Percentiles rank a stretch among this genome's conserved stretches.
Conservation (phyloP, 2,888 invertebrate species). For the Caenorhabditis virilis region DNA sequence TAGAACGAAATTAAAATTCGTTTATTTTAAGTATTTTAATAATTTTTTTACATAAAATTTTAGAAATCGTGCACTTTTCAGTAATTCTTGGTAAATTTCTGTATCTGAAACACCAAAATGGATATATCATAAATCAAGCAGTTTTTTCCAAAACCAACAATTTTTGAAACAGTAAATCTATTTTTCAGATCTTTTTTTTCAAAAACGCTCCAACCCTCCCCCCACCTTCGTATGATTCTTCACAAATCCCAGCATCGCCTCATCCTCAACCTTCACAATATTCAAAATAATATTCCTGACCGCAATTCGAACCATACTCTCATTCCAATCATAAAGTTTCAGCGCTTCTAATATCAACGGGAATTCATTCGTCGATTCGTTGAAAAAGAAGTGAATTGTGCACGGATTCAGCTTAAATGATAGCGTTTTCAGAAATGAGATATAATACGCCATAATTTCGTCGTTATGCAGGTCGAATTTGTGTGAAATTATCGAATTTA, state of each 20-base stretch:
- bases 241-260: constrained; percentile 59
- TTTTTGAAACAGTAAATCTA: no score
- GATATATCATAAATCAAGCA: no score
- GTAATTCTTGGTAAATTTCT: no score
- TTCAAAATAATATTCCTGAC: constrained; percentile 95
- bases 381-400: constrained; percentile 99
- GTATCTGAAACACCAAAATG: no score
- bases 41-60: no score
- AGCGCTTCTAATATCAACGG: constrained; percentile 98
- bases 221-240: constrained; percentile 52
- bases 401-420: constrained; percentile 95
- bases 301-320: constrained; percentile 96
- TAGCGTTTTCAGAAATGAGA: constrained; percentile 95
- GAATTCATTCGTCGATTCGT: constrained; percentile 99
- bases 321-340: constrained; percentile 97
- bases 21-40: no score
- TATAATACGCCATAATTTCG: constrained; percentile 86
- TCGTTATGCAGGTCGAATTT: constrained; percentile 99
- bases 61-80: no score
- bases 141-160: no score
- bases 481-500: constrained; percentile 98
- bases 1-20: no score
- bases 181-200: no score
- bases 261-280: constrained; percentile 77
- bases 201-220: no score